Base-by-base conservation (phyloP, 2,797 vertebrate species). In the Pagetopsis macropterus region DNA sequence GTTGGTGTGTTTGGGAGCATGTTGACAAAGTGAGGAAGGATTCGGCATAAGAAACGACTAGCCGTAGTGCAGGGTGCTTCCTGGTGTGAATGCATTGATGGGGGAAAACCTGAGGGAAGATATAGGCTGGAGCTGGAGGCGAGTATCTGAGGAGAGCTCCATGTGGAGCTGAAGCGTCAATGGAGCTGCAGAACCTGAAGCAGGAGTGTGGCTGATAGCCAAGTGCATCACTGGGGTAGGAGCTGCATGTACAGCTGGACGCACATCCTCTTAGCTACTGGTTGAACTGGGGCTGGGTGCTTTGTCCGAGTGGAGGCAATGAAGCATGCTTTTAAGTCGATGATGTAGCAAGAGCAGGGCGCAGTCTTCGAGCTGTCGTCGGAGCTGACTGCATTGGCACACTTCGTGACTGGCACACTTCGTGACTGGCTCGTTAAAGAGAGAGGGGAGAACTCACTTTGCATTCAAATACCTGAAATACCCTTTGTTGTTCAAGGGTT, bases 281-380 rank as follows among this genome's bases (percentile, higher is more conserved):
- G 81, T 83, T 75, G 43, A 23, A 65, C 63, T 72, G 51, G 65
- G 17, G 21, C 33, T 68, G 27, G 8, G 14, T 69, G 51, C 33
- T 27, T 56, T 45, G 23, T 40, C 43, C 43, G 60, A 78, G 68
- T 4, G 31, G 16, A 17, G 50, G 50, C 69, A 57, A 0, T 54
- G 56, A 58, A 71, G 78, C 70, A 82, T 61, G 64, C 59, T 33
- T 19, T 60, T 54, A 52, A 65, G 60, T 46, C 19, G 63, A 8
- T 31, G 31, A 70, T 61, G 65, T 17, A 40, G 59, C n/a, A 65
- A 5, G 69, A 60, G 44, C 33, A 73, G 64, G 27, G 9, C 65
- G 52, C 19, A 17, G 73, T 44, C 5, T 73, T 4, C 2, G 23
- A 62, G 72, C 67, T 46, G 50, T 33, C 60, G 44, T 33, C 55